Base-by-base conservation (phyloP, 2,888 invertebrate species). In the Amphipoea oculea region DNA sequence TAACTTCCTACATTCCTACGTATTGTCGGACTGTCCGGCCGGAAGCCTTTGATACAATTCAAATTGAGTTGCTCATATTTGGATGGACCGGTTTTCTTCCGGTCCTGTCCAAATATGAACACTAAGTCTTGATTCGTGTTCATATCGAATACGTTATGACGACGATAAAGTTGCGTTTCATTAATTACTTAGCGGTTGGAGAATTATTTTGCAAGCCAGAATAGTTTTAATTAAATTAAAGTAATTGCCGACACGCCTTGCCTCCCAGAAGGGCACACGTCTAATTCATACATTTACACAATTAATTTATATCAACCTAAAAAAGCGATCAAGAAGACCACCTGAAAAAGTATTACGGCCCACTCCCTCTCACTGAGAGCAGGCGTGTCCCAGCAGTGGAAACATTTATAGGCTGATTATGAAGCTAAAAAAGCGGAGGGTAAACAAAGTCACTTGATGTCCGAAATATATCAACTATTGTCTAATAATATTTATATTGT, bases 41-140 rank as follows among this genome's bases (percentile, higher is more conserved):
- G 87, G 87, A 84, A 83, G 67, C 68, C 67, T 68, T 40, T 48
- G 73, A 71, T 60, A 68, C 60, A 60, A 80, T 76, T 73, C 65
- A 73, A 77, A 83, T 65, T 51, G 60, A 62, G 54, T 65, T 71
- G n/a, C 57, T 82, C 71, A 71, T 84, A 84, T 84, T 82, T 82
- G 86, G 83, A 65, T 36, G 40, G 65, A 82, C 72, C 76, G 72
- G 83, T 77, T 82, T 54, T 74, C 63, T 82, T 86, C 76, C 86
- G 76, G 63, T 42, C 57, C 62, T 57, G 40, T 40, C 86, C 72
- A 71, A 70, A 82, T 86, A 76, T 67, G 76, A 70, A 70, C 60
- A 57, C 45, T 29, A 40, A 67, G n/a, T 40, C 51, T 36, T 54
- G 42, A 69, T 17, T 48, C 42, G 57, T 57, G 57, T 57, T n/a